Base-by-base conservation (phyloP, 1,140 invertebrate genomes). In the Euwallacea similis region DNA sequence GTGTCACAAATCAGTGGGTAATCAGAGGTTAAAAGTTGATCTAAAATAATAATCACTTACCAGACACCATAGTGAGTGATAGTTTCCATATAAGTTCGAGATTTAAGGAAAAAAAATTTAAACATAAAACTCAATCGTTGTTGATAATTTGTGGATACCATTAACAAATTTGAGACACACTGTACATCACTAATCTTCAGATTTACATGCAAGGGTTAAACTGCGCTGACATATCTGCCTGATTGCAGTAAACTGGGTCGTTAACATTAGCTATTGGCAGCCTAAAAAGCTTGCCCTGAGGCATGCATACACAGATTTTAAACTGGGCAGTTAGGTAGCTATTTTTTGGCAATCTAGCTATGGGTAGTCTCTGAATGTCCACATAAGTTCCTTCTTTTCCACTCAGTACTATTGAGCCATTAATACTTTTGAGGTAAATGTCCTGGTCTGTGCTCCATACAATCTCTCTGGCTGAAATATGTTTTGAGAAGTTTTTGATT, bases 231-330 rank as follows among this genome's bases (percentile, higher is more conserved):
- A 84, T 83, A 71, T 85, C 89, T 33, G 90, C 84, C 80, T 87
- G 87, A 10, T 87, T 86, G 75, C 90, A 92, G 41, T 86, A 87
- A 7, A 88, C 84, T 69, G 84, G 84, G 59, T 84, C 84, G 2
- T 82, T 75, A 74, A 77, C 74, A 81, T 86, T 55, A 79, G 80
- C 13, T 84, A 87, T 3, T 81, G 83, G 10, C 87, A 96, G 86
- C 71, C 88, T 86, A 76, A 94, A 96, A 7, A 96, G 79, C 77
- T 90, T 92, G 0, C 93, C 93, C 69, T 89, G 85, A 0, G 93
- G 93, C 92, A 94, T 94, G 77, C 93, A 95, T 2, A 95, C 88
- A 72, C 93, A 96, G 2, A 96, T 84, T 83, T 95, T 95, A 77
- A 89, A 95, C 77, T 94, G 92, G 0, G 82, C 76, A 74, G 81